phyloP scores from a whole-genome alignment of 2,888 invertebrate species.

The Xestia rhomboidea region DNA sequence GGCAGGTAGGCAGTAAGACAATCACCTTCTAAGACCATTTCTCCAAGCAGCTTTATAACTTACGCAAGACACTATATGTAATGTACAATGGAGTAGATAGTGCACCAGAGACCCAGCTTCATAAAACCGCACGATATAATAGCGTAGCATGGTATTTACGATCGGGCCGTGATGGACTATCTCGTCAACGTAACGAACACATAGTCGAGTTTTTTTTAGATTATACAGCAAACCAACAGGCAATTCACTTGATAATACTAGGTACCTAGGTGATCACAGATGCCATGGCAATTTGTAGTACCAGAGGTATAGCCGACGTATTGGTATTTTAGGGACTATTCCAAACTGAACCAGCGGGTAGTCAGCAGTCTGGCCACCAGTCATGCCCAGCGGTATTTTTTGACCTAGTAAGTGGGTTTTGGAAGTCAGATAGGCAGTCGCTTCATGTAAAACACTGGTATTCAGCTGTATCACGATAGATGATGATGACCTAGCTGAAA shows the following conservation, averaged over 20 bases:
- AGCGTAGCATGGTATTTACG: not conserved
- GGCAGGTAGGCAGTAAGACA: not conserved
- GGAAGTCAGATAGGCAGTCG: not conserved
- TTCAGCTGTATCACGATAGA: not conserved
- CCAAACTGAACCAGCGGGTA: not conserved
- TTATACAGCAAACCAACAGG: not conserved
- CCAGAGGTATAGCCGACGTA: not conserved
- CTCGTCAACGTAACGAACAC: not conserved
- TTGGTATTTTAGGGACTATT: not conserved
- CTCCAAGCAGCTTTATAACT: constrained; percentile 16
- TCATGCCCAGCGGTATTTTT: not conserved
- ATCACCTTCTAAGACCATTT: constrained; percentile 20
- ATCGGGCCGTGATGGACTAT: not conserved
- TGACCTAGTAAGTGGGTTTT: not conserved
- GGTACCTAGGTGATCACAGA: not conserved
- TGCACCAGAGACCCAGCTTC: not conserved
- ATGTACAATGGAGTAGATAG: not conserved
- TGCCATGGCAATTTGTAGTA: not conserved
- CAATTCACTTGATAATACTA: not conserved
- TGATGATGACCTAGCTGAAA: not conserved
- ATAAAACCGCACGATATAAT: not conserved
- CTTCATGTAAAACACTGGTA: not conserved
- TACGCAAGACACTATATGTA: constrained; percentile 1
- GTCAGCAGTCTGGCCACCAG: not conserved
- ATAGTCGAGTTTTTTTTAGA: not conserved